phyloP scores from a whole-genome alignment of 2,888 invertebrate genomes.

The Leucophenga montana region DNA sequence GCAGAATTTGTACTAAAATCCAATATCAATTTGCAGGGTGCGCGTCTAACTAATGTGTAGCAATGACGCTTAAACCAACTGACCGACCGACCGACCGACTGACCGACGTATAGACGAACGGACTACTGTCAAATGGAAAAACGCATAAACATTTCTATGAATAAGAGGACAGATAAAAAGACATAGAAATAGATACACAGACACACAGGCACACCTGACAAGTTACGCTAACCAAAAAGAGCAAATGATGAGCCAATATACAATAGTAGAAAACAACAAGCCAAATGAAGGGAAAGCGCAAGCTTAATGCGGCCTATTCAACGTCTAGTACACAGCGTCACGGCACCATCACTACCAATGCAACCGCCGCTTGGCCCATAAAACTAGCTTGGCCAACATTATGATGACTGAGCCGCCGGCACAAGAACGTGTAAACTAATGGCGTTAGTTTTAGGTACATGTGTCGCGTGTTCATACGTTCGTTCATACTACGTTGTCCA shows the following conservation, averaged over 20 bases:
- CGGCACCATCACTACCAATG: too few relatives aligned
- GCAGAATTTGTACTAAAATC: constrained; percentile 61
- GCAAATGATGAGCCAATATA: not conserved
- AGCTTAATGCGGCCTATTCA: constrained; percentile 9
- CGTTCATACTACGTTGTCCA: too few relatives aligned
- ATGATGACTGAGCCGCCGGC: too few relatives aligned
- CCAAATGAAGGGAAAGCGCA: constrained; percentile 5
- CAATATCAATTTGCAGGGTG: constrained; percentile 45
- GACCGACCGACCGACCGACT: not conserved
- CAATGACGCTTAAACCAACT: constrained; percentile 12
- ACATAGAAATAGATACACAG: not conserved
- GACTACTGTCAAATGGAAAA: not conserved
- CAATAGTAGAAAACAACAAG: not conserved
- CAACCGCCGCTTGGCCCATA: too few relatives aligned
- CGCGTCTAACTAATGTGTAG: constrained; percentile 33
- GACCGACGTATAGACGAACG: not conserved
- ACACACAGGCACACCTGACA: not conserved
- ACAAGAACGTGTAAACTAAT: too few relatives aligned
- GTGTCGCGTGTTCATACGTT: too few relatives aligned
- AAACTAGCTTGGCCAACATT: too few relatives aligned
- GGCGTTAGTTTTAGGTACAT: too few relatives aligned
- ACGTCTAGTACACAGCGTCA: not conserved
- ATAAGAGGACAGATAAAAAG: not conserved
- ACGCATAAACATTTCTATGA: not conserved
- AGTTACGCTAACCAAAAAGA: not conserved